Percentiles rank a stretch among this genome's conserved stretches.
These are phyloP conservation scores for Euleptes europaea DNA, from an alignment of 2,113 vertebrate genomes.

Conservation along the genomic window DNA sequence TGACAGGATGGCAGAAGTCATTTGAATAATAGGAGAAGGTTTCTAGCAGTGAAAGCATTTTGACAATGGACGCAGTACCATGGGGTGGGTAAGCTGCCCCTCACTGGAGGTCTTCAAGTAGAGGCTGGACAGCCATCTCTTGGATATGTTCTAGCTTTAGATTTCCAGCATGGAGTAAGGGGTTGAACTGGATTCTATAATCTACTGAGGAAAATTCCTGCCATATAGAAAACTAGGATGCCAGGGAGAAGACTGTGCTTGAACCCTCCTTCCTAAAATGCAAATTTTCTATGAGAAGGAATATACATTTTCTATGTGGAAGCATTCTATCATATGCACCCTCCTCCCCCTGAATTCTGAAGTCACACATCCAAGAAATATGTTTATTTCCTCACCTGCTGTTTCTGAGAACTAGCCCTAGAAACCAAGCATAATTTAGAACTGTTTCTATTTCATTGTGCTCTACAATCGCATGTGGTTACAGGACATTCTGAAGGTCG, in stretches of 20 bases:
- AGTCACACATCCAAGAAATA: background rate
- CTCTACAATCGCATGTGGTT: background rate
- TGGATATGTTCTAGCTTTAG: too few relatives aligned
- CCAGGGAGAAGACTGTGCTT: background rate
- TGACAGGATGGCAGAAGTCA: too few relatives aligned
- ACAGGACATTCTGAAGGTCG: constrained; percentile 49
- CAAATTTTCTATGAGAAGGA: background rate
- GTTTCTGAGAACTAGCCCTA: background rate
- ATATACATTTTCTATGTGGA: background rate
- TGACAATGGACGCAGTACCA: too few relatives aligned
- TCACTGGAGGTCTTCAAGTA: too few relatives aligned
- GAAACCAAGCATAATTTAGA: background rate
- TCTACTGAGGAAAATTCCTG: background rate
- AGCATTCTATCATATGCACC: background rate
- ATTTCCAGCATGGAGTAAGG: too few relatives aligned
- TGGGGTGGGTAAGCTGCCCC: too few relatives aligned
- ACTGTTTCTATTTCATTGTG: background rate
- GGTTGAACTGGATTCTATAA: too few relatives aligned
- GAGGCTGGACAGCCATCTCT: too few relatives aligned
- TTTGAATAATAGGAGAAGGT: too few relatives aligned
- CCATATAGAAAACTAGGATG: background rate
- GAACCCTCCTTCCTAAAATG: background rate
- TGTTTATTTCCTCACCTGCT: background rate
- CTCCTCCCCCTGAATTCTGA: background rate
- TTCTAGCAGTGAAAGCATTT: too few relatives aligned